Evolutionary conservation across 2,888 invertebrate species (phyloP).

Genomic region (Griposia aprilina): DNA sequence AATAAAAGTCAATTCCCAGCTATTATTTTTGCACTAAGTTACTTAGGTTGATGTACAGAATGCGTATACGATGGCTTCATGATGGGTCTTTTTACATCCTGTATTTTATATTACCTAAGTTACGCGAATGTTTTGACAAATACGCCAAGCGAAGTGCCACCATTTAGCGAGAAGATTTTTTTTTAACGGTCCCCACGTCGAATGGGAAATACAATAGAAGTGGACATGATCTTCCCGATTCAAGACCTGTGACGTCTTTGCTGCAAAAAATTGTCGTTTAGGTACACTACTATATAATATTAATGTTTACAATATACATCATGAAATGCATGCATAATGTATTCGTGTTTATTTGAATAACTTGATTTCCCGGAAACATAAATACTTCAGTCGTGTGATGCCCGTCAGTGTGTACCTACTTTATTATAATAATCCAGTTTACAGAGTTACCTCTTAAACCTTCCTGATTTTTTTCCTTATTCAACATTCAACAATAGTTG

Average conservation of each 20-base stretch:
- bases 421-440: slow-evolving; percentile 4
- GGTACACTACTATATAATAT: neutral
- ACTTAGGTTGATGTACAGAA: too few species aligned
- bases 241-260: neutral
- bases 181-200: neutral
- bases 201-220: neutral
- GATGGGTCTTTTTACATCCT: neutral
- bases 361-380: slow-evolving; percentile 8
- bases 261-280: neutral
- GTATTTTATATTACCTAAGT: neutral
- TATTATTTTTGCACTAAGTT: too few species aligned
- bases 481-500: neutral
- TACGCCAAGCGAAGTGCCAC: neutral
- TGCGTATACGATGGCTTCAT: too few species aligned
- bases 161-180: neutral
- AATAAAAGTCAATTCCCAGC: too few species aligned
- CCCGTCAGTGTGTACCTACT: neutral
- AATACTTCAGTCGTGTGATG: slow-evolving; percentile 19
- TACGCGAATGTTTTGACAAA: neutral
- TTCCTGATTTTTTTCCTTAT: neutral
- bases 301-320: neutral
- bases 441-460: neutral
- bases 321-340: neutral
- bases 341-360: slow-evolving; percentile 22
- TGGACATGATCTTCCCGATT: neutral